These are phyloP conservation scores for Pristionchus maxplancki DNA, from an alignment of 2,888 invertebrate species.

Conservation along the genomic window DNA sequence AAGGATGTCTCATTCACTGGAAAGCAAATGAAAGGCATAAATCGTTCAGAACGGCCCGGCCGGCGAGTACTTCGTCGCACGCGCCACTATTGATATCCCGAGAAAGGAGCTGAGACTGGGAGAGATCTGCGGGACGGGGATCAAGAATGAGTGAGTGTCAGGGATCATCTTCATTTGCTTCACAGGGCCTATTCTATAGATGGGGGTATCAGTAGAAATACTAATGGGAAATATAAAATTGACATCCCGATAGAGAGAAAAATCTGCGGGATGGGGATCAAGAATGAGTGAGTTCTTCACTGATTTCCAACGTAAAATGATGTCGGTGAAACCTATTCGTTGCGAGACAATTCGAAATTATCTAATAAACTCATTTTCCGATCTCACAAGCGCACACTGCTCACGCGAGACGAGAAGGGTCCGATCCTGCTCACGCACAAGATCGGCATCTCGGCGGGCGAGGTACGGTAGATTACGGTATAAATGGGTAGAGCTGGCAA, in stretches of 20 bases:
- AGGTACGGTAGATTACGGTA: neutral
- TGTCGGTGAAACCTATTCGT: neutral
- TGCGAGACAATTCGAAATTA: too few species aligned
- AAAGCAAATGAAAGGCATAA: neutral
- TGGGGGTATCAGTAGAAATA: neutral
- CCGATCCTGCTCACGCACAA: conserved; percentile 43
- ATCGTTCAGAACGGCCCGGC: neutral
- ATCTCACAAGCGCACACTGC: conserved; percentile 27
- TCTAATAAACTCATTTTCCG: neutral
- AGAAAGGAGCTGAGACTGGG: conserved; percentile 7
- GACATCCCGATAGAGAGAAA: conserved; percentile 14
- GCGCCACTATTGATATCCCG: conserved; percentile 11
- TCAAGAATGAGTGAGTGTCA: conserved; percentile 37
- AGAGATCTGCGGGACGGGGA: conserved; percentile 38
- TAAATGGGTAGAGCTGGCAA: too few species aligned
- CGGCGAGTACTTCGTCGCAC: conserved; percentile 23
- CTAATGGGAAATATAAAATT: neutral
- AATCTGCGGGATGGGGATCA: conserved; percentile 39
- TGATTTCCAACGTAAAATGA: too few species aligned
- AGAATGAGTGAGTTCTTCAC: conserved; percentile 43
- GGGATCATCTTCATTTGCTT: neutral
- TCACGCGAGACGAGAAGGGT: conserved; percentile 40
- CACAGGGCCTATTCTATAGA: neutral
- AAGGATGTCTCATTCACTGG: neutral
- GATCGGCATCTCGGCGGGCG: conserved; percentile 18